Evolutionary conservation across 2,888 invertebrate genomes (phyloP), one percentile per base, ranked within the genome.

Genomic region (Itoplectis maculator): DNA sequence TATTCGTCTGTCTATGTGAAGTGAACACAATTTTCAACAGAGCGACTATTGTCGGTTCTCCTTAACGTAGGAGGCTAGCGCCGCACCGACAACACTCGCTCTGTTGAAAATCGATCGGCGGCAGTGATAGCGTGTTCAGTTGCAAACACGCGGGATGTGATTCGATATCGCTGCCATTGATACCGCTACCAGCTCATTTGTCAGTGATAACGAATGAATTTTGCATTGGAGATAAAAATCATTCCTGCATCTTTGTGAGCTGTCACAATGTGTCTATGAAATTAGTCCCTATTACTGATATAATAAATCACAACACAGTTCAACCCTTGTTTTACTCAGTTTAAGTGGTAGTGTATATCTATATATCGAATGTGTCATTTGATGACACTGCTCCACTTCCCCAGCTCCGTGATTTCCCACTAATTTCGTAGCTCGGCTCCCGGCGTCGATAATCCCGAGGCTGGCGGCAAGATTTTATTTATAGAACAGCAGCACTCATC

Each of bases 1-100:
- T 61, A 75, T 70, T 42, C 73, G 29, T 15, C 37, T 18, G 49
- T 72, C 40, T 72, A 3, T 51, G 74, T 37, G 45, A n/a, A n/a
- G n/a, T n/a, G n/a, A n/a, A n/a, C n/a, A n/a, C n/a, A n/a, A n/a
- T n/a, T n/a, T n/a, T n/a, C n/a, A n/a, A n/a, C n/a, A n/a, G n/a
- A n/a, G n/a, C n/a, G n/a, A n/a, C 59, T 63, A 9, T 20, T n/a
- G 20, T 49, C 75, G 74, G 73, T 54, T 73, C 70, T 61, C 66
- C 68, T 59, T 56, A 29, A 20, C n/a, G n/a, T n/a, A 54, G 54
- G 23, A 54, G 20, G 54, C 13, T 54, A 5, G 9, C 23, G 54
- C 11, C 9, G 13, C 13, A 23, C 11, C 54, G 5, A 11, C 13
- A 54, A 54, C 13, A 18, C 6, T 2, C 18, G 18, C 18, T 20